These are phyloP conservation scores for Mobula hypostoma DNA, from an alignment of 2,113 vertebrate genomes.

Conservation along the genomic window DNA sequence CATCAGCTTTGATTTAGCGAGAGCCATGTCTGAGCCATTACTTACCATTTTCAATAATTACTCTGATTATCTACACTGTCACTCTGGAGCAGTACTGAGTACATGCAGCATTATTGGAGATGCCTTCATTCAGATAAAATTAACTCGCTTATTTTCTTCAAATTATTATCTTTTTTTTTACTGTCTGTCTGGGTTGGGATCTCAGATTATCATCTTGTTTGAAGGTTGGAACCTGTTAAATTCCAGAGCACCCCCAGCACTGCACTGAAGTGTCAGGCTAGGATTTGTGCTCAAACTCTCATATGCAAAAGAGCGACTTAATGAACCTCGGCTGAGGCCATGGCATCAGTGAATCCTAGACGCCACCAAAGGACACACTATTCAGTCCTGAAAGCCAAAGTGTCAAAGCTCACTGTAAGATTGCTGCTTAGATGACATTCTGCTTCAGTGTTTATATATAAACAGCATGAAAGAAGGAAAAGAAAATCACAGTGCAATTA, in stretches of 20 bases:
- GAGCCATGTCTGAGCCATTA: no score
- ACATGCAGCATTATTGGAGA: no score
- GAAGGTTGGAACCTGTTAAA: neutral
- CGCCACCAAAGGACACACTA: neutral
- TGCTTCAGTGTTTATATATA: neutral
- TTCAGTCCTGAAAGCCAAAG: neutral
- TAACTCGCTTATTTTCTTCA: no score
- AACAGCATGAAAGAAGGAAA: neutral
- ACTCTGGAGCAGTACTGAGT: no score
- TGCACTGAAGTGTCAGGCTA: neutral
- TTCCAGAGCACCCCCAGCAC: neutral
- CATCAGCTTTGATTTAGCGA: no score
- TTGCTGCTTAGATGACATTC: neutral
- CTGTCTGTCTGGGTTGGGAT: no score
- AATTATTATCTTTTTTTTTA: no score
- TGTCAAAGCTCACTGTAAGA: neutral
- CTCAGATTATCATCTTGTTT: no score
- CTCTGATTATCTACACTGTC: no score
- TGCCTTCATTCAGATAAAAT: no score
- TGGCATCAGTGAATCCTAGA: neutral
- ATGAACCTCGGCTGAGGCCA: neutral
- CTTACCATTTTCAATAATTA: no score
- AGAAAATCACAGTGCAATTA: neutral
- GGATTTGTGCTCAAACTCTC: neutral
- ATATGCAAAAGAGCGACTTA: neutral